Evolutionary conservation across 2,888 invertebrate species (phyloP).

Genomic region (Anoplius nigerrimus): DNA sequence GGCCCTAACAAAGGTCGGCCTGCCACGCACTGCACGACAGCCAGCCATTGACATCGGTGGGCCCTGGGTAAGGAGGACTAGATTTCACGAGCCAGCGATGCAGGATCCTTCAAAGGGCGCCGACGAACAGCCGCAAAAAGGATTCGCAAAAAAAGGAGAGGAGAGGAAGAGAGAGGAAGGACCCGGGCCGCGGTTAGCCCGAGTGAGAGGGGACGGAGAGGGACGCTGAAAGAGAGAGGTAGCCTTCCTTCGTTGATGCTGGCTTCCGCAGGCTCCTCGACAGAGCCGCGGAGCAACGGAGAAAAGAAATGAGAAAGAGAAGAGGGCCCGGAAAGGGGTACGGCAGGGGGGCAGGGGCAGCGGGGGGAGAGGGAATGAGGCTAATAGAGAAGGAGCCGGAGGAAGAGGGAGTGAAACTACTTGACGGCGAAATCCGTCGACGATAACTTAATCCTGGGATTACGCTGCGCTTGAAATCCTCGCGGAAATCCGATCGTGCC

Average conservation of each 20-base stretch:
- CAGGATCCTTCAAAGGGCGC: slow-evolving; percentile 73
- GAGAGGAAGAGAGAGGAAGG: slow-evolving; percentile 21
- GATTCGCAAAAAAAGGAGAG: slow-evolving; percentile 59
- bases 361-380: slow-evolving; percentile 28
- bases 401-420: slow-evolving; percentile 48
- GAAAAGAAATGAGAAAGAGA: slow-evolving; percentile 3
- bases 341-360: slow-evolving; percentile 33
- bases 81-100: slow-evolving; percentile 74
- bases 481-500: slow-evolving; percentile 58
- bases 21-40: slow-evolving; percentile 54
- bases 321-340: slow-evolving; percentile 27
- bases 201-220: slow-evolving; percentile 27
- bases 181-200: slow-evolving; percentile 20
- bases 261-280: slow-evolving; percentile 48
- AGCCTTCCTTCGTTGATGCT: slow-evolving; percentile 47
- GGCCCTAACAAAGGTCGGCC: slow-evolving; percentile 59
- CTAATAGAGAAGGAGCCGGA: slow-evolving; percentile 49
- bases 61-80: slow-evolving; percentile 70
- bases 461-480: slow-evolving; percentile 48
- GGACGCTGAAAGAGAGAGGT: slow-evolving; percentile 19
- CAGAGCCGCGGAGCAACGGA: slow-evolving; percentile 4
- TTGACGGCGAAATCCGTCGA: slow-evolving; percentile 68
- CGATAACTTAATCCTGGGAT: slow-evolving; percentile 68
- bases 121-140: slow-evolving; percentile 67
- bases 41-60: slow-evolving; percentile 71